Evolutionary conservation across 2,888 invertebrate species (phyloP).

Genomic region (Gerosis bhagava): DNA sequence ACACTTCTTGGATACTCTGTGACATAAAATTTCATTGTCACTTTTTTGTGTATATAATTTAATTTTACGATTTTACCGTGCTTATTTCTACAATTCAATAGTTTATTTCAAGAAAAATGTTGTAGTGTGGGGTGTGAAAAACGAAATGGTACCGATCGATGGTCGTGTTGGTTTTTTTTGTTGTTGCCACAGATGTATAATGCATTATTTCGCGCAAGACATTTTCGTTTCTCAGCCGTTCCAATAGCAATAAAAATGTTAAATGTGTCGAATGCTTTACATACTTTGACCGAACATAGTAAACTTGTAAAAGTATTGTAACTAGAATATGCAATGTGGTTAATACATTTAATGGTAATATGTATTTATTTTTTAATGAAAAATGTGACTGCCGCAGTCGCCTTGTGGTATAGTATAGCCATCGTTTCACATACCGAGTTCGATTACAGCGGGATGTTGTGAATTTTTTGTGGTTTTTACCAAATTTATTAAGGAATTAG

Average conservation of each 20-base stretch:
- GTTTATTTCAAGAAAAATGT: slow-evolving; percentile 15
- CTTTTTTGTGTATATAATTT: slow-evolving; percentile 11
- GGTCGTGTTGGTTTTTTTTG: slow-evolving; percentile 10
- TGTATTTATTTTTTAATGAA: too few species aligned
- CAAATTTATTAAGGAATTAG: too few species aligned
- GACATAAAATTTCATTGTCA: not conserved
- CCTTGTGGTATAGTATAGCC: too few species aligned
- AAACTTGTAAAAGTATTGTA: slow-evolving; percentile 12
- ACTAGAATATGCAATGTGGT: too few species aligned
- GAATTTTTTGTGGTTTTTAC: too few species aligned
- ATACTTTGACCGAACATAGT: slow-evolving; percentile 3
- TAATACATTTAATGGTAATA: too few species aligned
- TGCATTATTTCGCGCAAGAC: slow-evolving; percentile 12
- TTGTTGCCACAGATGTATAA: slow-evolving; percentile 21
- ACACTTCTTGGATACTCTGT: not conserved
- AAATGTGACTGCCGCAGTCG: too few species aligned
- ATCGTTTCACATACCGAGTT: too few species aligned
- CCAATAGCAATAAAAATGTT: slow-evolving; percentile 19
- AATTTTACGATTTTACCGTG: slow-evolving; percentile 19
- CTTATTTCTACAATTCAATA: slow-evolving; percentile 10
- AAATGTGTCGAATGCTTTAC: slow-evolving; percentile 12
- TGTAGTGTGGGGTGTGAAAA: not conserved
- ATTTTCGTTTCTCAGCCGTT: slow-evolving; percentile 12
- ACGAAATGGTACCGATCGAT: slow-evolving; percentile 18
- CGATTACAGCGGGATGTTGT: too few species aligned